Conservation (phyloP, 2,888 invertebrate genomes). For the Atrina japonica region DNA sequence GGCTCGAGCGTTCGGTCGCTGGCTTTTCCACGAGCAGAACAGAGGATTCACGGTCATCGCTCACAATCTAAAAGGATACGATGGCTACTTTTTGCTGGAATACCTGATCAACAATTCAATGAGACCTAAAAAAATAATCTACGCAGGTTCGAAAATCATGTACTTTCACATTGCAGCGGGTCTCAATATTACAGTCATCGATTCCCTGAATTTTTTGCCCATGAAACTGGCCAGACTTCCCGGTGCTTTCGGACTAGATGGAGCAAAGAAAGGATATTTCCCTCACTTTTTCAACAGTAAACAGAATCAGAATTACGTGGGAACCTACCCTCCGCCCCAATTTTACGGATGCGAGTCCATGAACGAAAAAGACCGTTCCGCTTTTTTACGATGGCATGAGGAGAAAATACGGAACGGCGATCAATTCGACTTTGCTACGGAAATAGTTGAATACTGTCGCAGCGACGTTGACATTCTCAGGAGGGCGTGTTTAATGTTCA, state of each 20-base stretch:
- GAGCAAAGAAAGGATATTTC: slow-evolving; percentile 53
- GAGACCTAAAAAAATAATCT: slow-evolving; percentile 37
- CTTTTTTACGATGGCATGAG: slow-evolving; percentile 45
- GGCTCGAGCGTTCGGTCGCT: slow-evolving; percentile 34
- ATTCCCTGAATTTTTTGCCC: slow-evolving; percentile 41
- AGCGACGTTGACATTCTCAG: slow-evolving; percentile 47
- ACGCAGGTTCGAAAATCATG: slow-evolving; percentile 46
- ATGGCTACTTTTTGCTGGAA: slow-evolving; percentile 44
- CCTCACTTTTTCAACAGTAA: slow-evolving; percentile 48
- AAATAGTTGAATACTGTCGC: slow-evolving; percentile 45
- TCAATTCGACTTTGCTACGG: slow-evolving; percentile 43
- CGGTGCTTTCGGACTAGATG: slow-evolving; percentile 40
- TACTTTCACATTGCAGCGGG: slow-evolving; percentile 31
- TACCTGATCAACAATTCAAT: slow-evolving; percentile 39
- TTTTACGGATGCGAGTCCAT: slow-evolving; percentile 45
- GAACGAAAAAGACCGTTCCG: slow-evolving; percentile 27
- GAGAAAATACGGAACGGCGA: slow-evolving; percentile 11
- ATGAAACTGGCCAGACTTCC: slow-evolving; percentile 41
- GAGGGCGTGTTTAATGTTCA: slow-evolving; percentile 37
- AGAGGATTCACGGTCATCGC: slow-evolving; percentile 39
- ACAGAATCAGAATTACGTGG: slow-evolving; percentile 46
- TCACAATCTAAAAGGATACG: slow-evolving; percentile 46
- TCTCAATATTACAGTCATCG: slow-evolving; percentile 33
- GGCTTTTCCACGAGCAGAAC: slow-evolving; percentile 40
- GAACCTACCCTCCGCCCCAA: slow-evolving; percentile 40